Evolutionary conservation across 23 tunicate species (phyloP).

Genomic region (Halocynthia roretzi): DNA sequence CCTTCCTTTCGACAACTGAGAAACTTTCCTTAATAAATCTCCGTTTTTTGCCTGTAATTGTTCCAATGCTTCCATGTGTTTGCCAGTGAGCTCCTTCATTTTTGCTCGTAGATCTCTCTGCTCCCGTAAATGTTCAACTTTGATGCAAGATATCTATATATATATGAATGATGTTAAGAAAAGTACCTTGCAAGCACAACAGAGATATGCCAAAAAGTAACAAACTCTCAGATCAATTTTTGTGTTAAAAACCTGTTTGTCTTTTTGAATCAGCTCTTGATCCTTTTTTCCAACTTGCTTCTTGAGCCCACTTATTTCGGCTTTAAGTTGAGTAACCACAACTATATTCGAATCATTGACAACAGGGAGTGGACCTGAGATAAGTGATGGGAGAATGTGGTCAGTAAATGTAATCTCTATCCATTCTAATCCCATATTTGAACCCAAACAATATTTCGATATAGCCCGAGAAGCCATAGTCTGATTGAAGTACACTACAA

Average conservation of each 20-base stretch:
- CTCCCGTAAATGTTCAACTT: constrained; percentile 45
- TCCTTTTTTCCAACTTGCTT: constrained; percentile 47
- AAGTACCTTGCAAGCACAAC: neutral
- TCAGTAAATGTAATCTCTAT: too few species aligned
- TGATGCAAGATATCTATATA: constrained; percentile 45
- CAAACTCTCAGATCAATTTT: neutral
- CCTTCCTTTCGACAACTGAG: constrained; percentile 54
- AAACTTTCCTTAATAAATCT: constrained; percentile 48
- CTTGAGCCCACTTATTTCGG: constrained; percentile 43
- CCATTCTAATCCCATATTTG: too few species aligned
- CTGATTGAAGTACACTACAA: too few species aligned
- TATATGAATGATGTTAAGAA: neutral
- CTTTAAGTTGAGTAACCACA: constrained; percentile 48
- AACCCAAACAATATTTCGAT: neutral
- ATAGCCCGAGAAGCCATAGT: neutral
- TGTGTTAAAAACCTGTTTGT: constrained; percentile 40
- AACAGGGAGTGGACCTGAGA: constrained; percentile 28
- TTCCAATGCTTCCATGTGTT: constrained; percentile 32
- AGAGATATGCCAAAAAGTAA: neutral
- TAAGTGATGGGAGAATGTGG: too few species aligned
- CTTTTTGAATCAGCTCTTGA: constrained; percentile 54
- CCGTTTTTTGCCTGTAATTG: constrained; percentile 31
- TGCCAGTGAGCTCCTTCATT: constrained; percentile 30
- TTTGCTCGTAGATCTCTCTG: constrained; percentile 33
- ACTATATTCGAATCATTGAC: constrained; percentile 62